These are phyloP conservation scores for Symphodus melops DNA, from an alignment of 2,113 vertebrate species.

Conservation along the genomic window DNA sequence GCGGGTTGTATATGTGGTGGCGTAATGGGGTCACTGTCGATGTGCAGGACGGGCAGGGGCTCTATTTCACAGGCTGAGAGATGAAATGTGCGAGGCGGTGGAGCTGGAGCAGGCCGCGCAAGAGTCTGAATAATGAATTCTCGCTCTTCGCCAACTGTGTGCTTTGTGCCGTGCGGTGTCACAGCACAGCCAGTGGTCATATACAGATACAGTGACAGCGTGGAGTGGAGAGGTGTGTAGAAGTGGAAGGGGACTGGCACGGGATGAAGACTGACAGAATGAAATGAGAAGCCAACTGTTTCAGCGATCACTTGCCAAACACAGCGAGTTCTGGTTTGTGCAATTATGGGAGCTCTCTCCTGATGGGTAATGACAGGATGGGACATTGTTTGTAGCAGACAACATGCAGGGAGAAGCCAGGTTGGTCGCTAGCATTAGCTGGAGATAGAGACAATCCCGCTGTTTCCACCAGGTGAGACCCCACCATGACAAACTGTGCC, in stretches of 20 bases:
- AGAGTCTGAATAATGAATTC: slow-evolving; percentile 80
- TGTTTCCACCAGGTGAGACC: slow-evolving; percentile 18
- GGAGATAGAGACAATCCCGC: not conserved
- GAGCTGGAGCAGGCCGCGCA: slow-evolving; percentile 56
- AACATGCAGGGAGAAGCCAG: slow-evolving; percentile 1
- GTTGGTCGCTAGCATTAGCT: not conserved
- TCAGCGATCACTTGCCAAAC: slow-evolving; percentile 35
- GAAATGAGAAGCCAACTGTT: slow-evolving; percentile 46
- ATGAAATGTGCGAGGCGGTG: slow-evolving; percentile 58
- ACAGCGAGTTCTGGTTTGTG: slow-evolving; percentile 47
- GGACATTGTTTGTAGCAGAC: slow-evolving; percentile 31
- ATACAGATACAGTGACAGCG: slow-evolving; percentile 74
- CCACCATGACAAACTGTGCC: slow-evolving; percentile 27
- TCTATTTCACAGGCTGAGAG: slow-evolving; percentile 68
- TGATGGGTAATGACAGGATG: slow-evolving; percentile 36
- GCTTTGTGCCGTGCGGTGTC: slow-evolving; percentile 81
- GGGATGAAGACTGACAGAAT: slow-evolving; percentile 48
- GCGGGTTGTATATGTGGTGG: slow-evolving; percentile 60
- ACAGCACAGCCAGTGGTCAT: slow-evolving; percentile 87
- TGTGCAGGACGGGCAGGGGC: slow-evolving; percentile 59
- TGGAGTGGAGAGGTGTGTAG: slow-evolving; percentile 17
- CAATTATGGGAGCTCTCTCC: slow-evolving; percentile 46
- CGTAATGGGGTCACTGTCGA: slow-evolving; percentile 76
- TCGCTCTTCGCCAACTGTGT: slow-evolving; percentile 53
- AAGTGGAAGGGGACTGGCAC: slow-evolving; percentile 10